Evolutionary conservation across 1,140 invertebrate genomes (phyloP), one percentile per base, ranked within the genome.

Genomic region (Drosophila burlai): DNA sequence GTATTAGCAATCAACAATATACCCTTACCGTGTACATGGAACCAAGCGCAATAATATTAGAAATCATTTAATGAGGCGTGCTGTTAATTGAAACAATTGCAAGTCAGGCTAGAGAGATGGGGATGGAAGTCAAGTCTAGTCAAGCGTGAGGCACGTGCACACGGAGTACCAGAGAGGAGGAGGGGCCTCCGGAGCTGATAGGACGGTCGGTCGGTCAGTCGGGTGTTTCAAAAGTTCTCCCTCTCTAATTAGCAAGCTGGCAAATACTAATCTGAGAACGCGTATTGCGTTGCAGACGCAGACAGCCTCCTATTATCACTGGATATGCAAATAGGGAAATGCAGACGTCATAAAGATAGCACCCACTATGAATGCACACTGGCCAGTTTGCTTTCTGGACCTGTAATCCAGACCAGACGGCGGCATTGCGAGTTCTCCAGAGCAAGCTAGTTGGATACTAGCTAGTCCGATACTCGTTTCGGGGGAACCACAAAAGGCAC

Each of bases 321-420:
- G 4, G 21, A 43, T 36, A 49, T 40, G 60, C 62, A 83, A 83
- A 82, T 45, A 75, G 42, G 36, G 36, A 75, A 59, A 38, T 66
- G 65, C 61, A 81, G 81, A 80, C 81, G 81, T 84, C 81, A 83
- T 84, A 85, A 72, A 85, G 50, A 67, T 50, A 62, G 54, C 16
- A 59, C 4, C 16, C 26, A 50, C 46, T 43, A 29, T 73, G 8
- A 31, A 24, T 42, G 65, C 57, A 83, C 50, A 76, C 31, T 79
- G 60, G 58, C 47, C 45, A 10, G 31, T 61, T 66, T 47, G 13
- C 52, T 21, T 15, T 24, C 62, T 24, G 40, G 38, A 18, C 10
- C 11, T 50, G 68, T 40, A 43, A 38, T 68, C 67, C 40, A 71
- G 67, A 71, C 67, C 64, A 71, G 67, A 68, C 67, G 67, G 67